Evolutionary conservation across 2,888 invertebrate species (phyloP), one percentile per base, ranked within the genome.

Genomic region (Agrilus mali): DNA sequence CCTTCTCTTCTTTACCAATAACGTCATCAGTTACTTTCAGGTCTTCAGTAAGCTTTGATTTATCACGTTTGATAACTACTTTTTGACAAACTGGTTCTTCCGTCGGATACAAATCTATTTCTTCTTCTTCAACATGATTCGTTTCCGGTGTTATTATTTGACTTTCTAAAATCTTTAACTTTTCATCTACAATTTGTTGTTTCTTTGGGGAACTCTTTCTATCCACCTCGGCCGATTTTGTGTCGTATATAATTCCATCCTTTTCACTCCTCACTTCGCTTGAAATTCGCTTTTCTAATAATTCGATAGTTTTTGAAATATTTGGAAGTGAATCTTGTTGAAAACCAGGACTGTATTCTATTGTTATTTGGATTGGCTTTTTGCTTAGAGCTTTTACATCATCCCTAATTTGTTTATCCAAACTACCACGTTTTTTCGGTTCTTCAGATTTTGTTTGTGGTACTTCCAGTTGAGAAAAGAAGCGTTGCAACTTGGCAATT

Each of bases 401-500:
- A n/a, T 14, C 17, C 14, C 13, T 22, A 8, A 31, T 42, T 39
- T 41, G 40, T 37, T 42, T 47, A 15, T 40, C 37, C 22, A 47
- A 47, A 15, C 43, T 40, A 14, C 43, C 45, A 20, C 37, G 40
- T 38, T 38, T 43, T 33, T 38, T 34, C 14, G 36, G 43, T 37
- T 46, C 45, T 3, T 36, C 16, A 14, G 38, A 10, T 36, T 49
- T 49, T 42, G 47, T 49, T 20, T 42, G 42, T 16, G 41, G 31
- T n/a, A 50, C 40, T 42, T 54, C 55, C 39, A 27, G 27, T 10
- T 27, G 27, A 27, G 27, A 27, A 53, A 71, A 71, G 45, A 68
- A 63, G 53, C 66, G 67, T 47, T 70, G 70, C 15, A 71, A 51
- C 54, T 71, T 66, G 20, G 70, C 69, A 42, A 71, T 68, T 59